Percentiles rank a stretch among this genome's conserved stretches.
Evolutionary conservation across 1,140 invertebrate genomes (phyloP).

Genomic region (Drosophila miranda): DNA sequence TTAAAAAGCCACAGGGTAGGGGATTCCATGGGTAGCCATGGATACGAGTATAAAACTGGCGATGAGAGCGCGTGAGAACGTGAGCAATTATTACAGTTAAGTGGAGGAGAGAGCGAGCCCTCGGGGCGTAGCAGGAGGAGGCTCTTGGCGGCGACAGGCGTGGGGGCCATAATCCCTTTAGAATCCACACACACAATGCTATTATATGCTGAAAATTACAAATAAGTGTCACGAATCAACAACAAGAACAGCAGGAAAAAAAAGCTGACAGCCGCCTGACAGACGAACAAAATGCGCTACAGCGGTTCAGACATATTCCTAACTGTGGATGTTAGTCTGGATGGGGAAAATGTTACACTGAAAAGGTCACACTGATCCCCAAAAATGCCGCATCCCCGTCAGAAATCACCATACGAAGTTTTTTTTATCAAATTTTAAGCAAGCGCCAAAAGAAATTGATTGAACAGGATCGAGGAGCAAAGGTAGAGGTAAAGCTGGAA

Average conservation of each 20-base stretch:
- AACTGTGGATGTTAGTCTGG: neutral
- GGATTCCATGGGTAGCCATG: neutral
- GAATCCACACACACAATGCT: slow-evolving; percentile 57
- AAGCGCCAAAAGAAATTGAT: too few relatives aligned
- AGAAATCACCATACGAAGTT: too few relatives aligned
- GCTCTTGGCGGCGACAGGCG: too few relatives aligned
- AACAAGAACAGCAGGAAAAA: neutral
- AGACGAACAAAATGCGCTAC: slow-evolving; percentile 5
- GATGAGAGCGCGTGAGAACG: slow-evolving; percentile 55
- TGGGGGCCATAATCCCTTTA: slow-evolving; percentile 30
- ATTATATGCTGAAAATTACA: slow-evolving; percentile 62
- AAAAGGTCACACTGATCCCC: neutral
- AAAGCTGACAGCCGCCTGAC: slow-evolving; percentile 22
- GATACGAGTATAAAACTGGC: neutral
- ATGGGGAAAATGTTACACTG: neutral
- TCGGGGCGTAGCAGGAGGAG: neutral
- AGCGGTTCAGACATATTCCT: neutral
- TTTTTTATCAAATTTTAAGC: too few relatives aligned
- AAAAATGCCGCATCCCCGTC: too few relatives aligned
- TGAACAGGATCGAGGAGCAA: neutral
- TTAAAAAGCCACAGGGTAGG: slow-evolving; percentile 72
- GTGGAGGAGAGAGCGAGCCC: slow-evolving; percentile 22
- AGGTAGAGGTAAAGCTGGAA: slow-evolving; percentile 25
- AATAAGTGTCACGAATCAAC: slow-evolving; percentile 66
- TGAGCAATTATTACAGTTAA: slow-evolving; percentile 72